Conservation (phyloP, 2,113 vertebrate genomes). For the Bufo bufo region DNA sequence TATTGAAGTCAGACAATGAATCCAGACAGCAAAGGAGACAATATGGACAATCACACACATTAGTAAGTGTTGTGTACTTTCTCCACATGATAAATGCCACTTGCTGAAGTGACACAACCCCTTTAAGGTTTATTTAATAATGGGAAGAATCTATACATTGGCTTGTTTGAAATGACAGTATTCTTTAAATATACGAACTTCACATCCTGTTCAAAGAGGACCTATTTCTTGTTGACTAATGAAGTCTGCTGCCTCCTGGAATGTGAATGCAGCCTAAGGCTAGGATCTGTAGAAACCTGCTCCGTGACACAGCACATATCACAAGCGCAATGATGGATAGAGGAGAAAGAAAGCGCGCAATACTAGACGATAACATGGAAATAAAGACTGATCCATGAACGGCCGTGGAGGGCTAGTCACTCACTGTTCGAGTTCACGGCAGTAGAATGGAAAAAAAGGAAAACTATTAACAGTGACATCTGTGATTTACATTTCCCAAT, state of each 20-base stretch:
- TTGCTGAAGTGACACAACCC: too few species aligned
- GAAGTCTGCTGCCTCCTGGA: neutral
- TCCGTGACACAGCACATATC: slow-evolving; percentile 8
- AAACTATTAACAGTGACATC: neutral
- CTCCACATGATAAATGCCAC: too few species aligned
- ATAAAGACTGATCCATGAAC: neutral
- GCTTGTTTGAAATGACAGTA: too few species aligned
- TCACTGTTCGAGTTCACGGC: neutral
- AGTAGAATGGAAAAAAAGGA: neutral
- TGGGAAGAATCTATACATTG: too few species aligned
- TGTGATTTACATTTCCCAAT: neutral
- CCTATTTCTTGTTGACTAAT: neutral
- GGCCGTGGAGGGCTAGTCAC: neutral
- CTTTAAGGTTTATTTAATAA: too few species aligned
- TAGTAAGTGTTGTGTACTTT: too few species aligned
- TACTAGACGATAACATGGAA: neutral
- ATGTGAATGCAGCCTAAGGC: neutral
- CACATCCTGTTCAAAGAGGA: too few species aligned
- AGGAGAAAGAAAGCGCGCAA: neutral
- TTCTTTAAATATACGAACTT: too few species aligned
- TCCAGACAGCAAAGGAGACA: too few species aligned
- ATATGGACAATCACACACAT: too few species aligned
- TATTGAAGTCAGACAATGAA: too few species aligned
- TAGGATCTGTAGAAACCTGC: neutral
- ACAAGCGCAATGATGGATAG: neutral